Base-by-base conservation (phyloP, 2,113 vertebrate species). In the Cololabis saira region DNA sequence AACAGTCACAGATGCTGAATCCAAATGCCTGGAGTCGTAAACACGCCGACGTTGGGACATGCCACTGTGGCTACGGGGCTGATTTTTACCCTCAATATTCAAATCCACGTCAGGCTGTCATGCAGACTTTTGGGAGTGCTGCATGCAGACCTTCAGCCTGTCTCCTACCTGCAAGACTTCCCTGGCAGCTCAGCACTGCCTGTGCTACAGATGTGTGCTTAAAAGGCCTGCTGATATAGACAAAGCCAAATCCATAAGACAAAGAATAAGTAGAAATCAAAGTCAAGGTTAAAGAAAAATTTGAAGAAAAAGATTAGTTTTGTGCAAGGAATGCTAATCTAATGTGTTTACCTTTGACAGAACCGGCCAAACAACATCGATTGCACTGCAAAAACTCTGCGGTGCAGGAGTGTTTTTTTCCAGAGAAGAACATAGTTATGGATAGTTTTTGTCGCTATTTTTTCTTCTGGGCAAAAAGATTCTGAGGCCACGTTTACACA, bases 161-260 rank as follows among this genome's bases (percentile, higher is more conserved):
- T 80, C 75, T 77, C 83, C 78, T 83, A 86, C 83, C 83, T 85
- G 81, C 18, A 33, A 19, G 76, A 61, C 57, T 76, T 44, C 52
- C 75, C 78, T 67, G 78, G 86, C 69, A 70, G 66, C 51, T 72
- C 86, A 86, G 67, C 78, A 74, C 56, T 82, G 81, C 80, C 61
- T 86, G 82, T 82, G 57, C 76, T 84, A 84, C 62, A 82, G 81
- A 58, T 78, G 85, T 80, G 66, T 67, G 71, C 52, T 85, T 83
- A 78, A 63, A 69, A 81, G 47, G 68, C 70, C 77, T 82, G 80
- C 75, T 84, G 83, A 48, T 79, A 67, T 61, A 73, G 78, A 76
- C 63, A 85, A 81, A 85, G 50, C 78, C 80, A 85, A 41, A 87
- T 71, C 72, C 52, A 80, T 50, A 67, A 62, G 12, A 84, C 61